Evolutionary conservation across 2,797 vertebrate genomes (phyloP).

Genomic region (Knipowitschia caucasica): DNA sequence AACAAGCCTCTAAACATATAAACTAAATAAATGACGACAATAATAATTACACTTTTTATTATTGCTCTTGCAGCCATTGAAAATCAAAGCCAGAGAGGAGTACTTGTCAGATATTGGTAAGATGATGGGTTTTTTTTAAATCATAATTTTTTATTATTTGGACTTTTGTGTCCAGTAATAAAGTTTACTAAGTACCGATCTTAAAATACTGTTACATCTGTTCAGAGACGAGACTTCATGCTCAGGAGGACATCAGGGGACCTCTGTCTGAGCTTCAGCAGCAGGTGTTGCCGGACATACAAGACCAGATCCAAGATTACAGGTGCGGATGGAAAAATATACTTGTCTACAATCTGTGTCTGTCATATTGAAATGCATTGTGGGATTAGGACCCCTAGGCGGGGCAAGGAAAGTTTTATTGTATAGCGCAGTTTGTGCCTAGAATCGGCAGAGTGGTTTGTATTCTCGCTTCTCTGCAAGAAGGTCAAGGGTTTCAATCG

Average conservation of each 20-base stretch:
- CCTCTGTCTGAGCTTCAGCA: slow-evolving; percentile 86
- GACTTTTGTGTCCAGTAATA: no score
- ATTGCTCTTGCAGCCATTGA: slow-evolving; percentile 77
- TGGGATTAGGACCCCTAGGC: no score
- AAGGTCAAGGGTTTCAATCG: no score
- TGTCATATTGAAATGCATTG: no score
- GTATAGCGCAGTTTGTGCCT: no score
- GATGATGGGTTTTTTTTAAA: slow-evolving; percentile 30
- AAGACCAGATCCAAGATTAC: slow-evolving; percentile 94
- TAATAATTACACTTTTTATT: not conserved
- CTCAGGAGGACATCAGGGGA: slow-evolving; percentile 81
- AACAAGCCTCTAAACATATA: rapidly evolving
- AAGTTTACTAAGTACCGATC: no score
- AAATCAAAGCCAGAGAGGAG: slow-evolving; percentile 84
- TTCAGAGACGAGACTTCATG: slow-evolving; percentile 82
- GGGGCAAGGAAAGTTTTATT: no score
- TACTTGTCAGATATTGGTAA: slow-evolving; percentile 86
- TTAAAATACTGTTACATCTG: not conserved
- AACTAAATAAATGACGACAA: no score
- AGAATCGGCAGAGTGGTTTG: no score
- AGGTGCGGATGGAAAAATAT: slow-evolving; percentile 68
- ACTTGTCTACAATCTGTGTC: no score
- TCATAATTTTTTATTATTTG: rapidly evolving
- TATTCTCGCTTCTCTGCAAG: no score
- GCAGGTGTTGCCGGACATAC: slow-evolving; percentile 85